These are phyloP conservation scores for Lepidotrigona ventralis DNA, from an alignment of 1,140 invertebrate genomes.

Conservation along the genomic window DNA sequence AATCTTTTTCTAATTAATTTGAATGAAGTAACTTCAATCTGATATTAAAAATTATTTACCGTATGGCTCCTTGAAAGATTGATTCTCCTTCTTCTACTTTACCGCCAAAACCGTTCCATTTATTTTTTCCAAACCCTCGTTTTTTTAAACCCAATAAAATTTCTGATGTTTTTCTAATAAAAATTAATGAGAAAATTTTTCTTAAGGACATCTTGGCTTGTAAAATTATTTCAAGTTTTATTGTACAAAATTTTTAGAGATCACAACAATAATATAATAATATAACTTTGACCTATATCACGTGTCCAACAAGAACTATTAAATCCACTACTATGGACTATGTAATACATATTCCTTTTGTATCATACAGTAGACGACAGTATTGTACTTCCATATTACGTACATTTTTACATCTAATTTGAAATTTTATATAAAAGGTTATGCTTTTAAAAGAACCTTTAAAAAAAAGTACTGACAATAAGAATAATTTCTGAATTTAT, in stretches of 20 bases:
- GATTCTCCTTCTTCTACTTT: constrained; percentile 87
- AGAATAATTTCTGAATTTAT: background rate
- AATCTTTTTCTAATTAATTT: background rate
- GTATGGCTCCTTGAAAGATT: constrained; percentile 83
- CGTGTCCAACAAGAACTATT: too few species aligned
- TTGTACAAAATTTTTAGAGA: background rate
- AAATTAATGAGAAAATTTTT: constrained; percentile 83
- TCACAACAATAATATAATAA: background rate
- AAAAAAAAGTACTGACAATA: background rate
- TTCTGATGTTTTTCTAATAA: constrained; percentile 80
- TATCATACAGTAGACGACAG: too few species aligned
- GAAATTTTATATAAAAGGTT: constrained; percentile 7
- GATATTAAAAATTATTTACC: constrained; percentile 70
- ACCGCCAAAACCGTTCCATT: constrained; percentile 92
- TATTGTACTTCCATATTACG: too few species aligned
- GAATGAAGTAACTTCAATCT: background rate
- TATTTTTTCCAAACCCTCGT: constrained; percentile 85
- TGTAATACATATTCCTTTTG: too few species aligned
- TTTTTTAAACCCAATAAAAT: constrained; percentile 88
- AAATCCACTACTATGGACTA: too few species aligned
- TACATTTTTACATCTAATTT: background rate
- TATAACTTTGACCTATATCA: too few species aligned
- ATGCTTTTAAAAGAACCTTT: background rate
- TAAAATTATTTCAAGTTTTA: background rate
- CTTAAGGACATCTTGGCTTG: constrained; percentile 55